Percentiles rank a stretch among this genome's conserved stretches.
Evolutionary conservation across 2,113 vertebrate genomes (phyloP).

Genomic region (Salvator merianae): DNA sequence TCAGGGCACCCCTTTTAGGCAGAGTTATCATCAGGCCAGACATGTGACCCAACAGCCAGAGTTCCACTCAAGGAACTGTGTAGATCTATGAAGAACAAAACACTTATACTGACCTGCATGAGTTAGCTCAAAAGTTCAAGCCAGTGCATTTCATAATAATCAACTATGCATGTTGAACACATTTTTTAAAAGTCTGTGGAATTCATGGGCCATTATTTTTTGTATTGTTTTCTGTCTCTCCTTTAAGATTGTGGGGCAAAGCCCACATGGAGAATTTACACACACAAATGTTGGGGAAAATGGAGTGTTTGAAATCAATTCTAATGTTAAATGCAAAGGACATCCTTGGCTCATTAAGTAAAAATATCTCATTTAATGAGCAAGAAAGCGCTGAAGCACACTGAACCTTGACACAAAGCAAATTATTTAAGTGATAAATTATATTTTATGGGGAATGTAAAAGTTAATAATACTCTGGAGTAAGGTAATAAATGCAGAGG

Average conservation of each 20-base stretch:
- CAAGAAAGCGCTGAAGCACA: slow-evolving; percentile 78
- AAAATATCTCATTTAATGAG: slow-evolving; percentile 86
- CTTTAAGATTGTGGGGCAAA: slow-evolving; percentile 59
- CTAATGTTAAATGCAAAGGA: slow-evolving; percentile 76
- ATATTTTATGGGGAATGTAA: slow-evolving; percentile 84
- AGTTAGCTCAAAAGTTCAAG: slow-evolving; percentile 21
- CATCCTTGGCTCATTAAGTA: slow-evolving; percentile 81
- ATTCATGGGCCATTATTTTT: slow-evolving; percentile 68
- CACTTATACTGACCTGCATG: not conserved
- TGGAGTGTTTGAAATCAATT: slow-evolving; percentile 76
- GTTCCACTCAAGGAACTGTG: not conserved
- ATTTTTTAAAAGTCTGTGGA: slow-evolving; percentile 48
- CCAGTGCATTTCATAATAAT: not conserved
- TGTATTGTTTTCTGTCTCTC: slow-evolving; percentile 56
- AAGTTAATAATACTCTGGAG: slow-evolving; percentile 83
- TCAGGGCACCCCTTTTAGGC: too few relatives aligned
- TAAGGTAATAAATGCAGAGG: slow-evolving; percentile 79
- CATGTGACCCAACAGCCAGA: too few relatives aligned
- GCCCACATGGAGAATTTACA: slow-evolving; percentile 60
- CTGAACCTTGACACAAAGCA: slow-evolving; percentile 83
- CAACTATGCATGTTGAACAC: slow-evolving; percentile 37
- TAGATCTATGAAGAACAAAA: not conserved
- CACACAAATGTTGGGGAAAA: slow-evolving; percentile 71
- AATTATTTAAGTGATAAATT: slow-evolving; percentile 84
- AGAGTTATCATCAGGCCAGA: too few relatives aligned